A percentile compares a stretch with the other conserved stretches of the same genome.
phyloP scores from a whole-genome alignment of 1,140 invertebrate species.

The Melitaea cinxia region DNA sequence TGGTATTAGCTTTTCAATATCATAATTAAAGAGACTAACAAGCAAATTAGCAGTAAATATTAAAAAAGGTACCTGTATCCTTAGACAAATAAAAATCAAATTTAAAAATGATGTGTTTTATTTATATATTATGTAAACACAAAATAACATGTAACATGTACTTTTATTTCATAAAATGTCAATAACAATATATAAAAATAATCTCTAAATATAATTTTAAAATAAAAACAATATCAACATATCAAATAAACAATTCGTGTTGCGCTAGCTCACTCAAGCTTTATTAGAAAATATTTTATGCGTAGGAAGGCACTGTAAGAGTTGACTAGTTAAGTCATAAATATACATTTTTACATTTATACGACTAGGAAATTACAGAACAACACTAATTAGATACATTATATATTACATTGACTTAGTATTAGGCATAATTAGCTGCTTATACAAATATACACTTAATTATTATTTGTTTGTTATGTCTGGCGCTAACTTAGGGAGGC shows the following conservation, averaged over 20 bases:
- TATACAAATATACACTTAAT: background rate
- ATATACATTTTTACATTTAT: constrained; percentile 6
- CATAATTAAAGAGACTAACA: too few relatives aligned
- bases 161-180: constrained; percentile 1
- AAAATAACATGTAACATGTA: constrained; percentile 28
- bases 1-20: too few relatives aligned
- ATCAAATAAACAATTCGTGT: background rate
- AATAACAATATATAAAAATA: constrained; percentile 16
- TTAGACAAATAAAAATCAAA: too few relatives aligned
- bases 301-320: constrained; percentile 25
- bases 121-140: constrained; percentile 18
- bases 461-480: too few relatives aligned
- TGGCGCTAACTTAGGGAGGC: too few relatives aligned
- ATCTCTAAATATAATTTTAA: constrained; percentile 17
- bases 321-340: constrained; percentile 24
- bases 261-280: background rate
- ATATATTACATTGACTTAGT: background rate
- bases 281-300: constrained; percentile 17
- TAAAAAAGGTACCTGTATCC: too few relatives aligned
- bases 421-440: background rate
- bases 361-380: constrained; percentile 5
- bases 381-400: too few relatives aligned
- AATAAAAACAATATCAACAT: constrained; percentile 15
- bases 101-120: background rate
- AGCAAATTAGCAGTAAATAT: too few relatives aligned